Conservation (phyloP, 2,888 invertebrate species). For the Pandemis cinnamomeana region DNA sequence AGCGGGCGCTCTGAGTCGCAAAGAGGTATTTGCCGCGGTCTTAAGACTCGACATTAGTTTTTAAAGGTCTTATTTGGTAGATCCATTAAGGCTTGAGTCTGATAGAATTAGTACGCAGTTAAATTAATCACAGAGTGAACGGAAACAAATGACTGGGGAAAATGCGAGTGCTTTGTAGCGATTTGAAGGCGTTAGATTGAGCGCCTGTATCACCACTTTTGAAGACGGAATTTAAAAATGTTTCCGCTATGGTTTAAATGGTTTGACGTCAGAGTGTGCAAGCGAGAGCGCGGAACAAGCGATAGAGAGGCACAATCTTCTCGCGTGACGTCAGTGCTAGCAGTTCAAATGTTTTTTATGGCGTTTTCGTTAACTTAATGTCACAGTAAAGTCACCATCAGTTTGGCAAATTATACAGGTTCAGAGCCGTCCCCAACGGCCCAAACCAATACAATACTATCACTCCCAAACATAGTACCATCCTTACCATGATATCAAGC, state of each 20-base stretch:
- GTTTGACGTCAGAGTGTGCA: no score
- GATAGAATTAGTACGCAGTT: slow-evolving; percentile 82
- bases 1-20: slow-evolving; percentile 75
- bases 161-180: slow-evolving; percentile 12
- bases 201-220: no score
- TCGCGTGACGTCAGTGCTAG: no score
- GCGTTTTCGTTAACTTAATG: no score
- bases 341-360: no score
- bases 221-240: no score
- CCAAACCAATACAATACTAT: slow-evolving; percentile 2
- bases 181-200: neutral
- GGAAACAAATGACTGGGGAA: slow-evolving; percentile 23
- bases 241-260: no score
- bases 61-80: slow-evolving; percentile 81
- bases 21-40: slow-evolving; percentile 83
- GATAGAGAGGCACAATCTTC: no score
- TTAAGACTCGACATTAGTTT: slow-evolving; percentile 83
- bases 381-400: no score
- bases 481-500: slow-evolving; percentile 63
- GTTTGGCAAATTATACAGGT: no score
- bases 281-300: no score
- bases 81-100: slow-evolving; percentile 76
- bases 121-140: slow-evolving; percentile 69
- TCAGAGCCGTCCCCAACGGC: neutral
- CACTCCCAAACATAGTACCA: slow-evolving; percentile 30